These are phyloP conservation scores for Poeciliopsis presidionis DNA, from an alignment of 2,797 vertebrate genomes.

Conservation along the genomic window DNA sequence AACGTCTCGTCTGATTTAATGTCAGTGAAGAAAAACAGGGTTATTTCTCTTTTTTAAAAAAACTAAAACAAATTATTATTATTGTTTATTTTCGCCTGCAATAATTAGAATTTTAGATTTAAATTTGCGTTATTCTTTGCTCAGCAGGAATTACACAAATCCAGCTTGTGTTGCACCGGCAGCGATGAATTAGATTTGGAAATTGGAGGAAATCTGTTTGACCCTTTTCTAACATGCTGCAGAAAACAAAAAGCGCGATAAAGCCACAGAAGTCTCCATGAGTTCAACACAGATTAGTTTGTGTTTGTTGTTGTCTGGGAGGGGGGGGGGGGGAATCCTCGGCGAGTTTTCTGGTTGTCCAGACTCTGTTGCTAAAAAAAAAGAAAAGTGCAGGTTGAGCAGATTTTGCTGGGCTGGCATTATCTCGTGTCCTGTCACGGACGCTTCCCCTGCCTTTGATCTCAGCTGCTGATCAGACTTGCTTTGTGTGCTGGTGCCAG, in stretches of 20 bases:
- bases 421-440: not conserved
- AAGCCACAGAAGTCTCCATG: slow-evolving; percentile 24
- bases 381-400: not conserved
- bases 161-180: slow-evolving; percentile 36
- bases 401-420: not conserved
- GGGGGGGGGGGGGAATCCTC: not conserved
- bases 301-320: not conserved
- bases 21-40: not conserved
- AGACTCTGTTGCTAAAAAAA: not conserved
- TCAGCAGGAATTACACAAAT: slow-evolving; percentile 23
- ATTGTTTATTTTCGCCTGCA: not conserved
- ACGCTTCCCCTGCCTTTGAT: slow-evolving; percentile 39
- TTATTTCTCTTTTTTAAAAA: not conserved
- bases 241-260: slow-evolving; percentile 33
- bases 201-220: slow-evolving; percentile 41
- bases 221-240: slow-evolving; percentile 43
- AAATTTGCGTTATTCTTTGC: slow-evolving; percentile 23
- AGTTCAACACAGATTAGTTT: slow-evolving; percentile 8
- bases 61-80: not conserved
- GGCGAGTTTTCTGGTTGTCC: slow-evolving; percentile 5
- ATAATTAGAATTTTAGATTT: slow-evolving; percentile 6
- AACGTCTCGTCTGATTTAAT: not conserved
- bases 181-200: slow-evolving; percentile 46
- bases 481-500: slow-evolving; percentile 28
- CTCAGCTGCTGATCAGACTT: slow-evolving; percentile 37